Conservation (phyloP, 2,888 invertebrate genomes). For the Serripes groenlandicus region DNA sequence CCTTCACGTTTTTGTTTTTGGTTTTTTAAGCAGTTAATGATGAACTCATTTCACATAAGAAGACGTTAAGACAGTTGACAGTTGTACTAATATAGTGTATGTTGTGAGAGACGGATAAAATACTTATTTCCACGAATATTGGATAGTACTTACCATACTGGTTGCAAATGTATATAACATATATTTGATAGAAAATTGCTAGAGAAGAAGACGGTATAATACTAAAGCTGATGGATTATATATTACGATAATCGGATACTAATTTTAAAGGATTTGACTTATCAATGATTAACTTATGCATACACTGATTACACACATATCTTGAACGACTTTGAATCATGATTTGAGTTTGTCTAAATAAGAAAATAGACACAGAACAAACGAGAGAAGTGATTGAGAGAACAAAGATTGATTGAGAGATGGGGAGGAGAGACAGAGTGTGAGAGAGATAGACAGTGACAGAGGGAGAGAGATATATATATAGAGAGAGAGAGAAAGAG, state of each 20-base stretch:
- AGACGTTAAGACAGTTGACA: no score
- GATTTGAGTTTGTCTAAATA: not conserved
- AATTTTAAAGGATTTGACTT: not conserved
- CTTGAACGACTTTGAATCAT: not conserved
- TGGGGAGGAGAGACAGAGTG: not conserved
- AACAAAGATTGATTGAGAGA: not conserved
- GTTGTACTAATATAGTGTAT: no score
- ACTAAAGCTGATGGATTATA: not conserved
- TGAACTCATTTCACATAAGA: no score
- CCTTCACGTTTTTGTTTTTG: no score
- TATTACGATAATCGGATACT: not conserved
- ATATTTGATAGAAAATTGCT: no score
- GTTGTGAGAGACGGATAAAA: no score
- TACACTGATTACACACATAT: not conserved
- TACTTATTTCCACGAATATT: no score
- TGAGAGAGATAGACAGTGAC: not conserved
- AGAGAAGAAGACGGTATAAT: no score
- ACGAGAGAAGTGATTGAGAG: not conserved
- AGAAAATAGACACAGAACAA: not conserved
- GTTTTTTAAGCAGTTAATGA: no score
- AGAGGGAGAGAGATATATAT: not conserved
- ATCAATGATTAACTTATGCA: not conserved
- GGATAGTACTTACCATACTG: no score
- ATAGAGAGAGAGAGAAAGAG: not conserved
- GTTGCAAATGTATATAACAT: no score